Percentiles rank a stretch among this genome's conserved stretches.
These are phyloP conservation scores for Aleiodes testaceus DNA, from an alignment of 2,888 invertebrate genomes.

Conservation along the genomic window DNA sequence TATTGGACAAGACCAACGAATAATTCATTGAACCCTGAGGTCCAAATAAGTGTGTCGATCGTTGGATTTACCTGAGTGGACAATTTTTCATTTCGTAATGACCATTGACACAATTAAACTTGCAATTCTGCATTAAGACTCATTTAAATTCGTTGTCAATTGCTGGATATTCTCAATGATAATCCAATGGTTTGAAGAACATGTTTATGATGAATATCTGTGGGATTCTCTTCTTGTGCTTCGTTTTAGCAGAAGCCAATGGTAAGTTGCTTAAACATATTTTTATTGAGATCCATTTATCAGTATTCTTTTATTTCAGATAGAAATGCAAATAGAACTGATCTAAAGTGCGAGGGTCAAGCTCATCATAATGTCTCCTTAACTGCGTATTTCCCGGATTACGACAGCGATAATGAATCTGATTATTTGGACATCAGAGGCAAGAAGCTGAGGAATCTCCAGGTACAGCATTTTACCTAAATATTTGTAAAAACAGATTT, in stretches of 20 bases:
- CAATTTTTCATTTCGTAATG: constrained; percentile 16
- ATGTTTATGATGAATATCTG: constrained; percentile 9
- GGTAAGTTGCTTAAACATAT: not conserved
- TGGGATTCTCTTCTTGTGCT: not conserved
- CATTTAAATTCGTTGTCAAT: not conserved
- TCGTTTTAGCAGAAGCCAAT: constrained; percentile 44
- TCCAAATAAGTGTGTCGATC: constrained; percentile 24
- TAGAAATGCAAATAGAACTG: constrained; percentile 46
- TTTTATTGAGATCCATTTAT: too few relatives aligned
- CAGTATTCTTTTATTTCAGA: constrained; percentile 44
- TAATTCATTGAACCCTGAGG: constrained; percentile 22
- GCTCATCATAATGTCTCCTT: constrained; percentile 72
- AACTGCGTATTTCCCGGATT: constrained; percentile 75
- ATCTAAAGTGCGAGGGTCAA: constrained; percentile 71
- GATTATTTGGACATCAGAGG: constrained; percentile 72
- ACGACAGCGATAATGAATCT: constrained; percentile 69
- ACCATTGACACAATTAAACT: too few relatives aligned
- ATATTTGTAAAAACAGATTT: too few relatives aligned
- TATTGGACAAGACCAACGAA: constrained; percentile 7
- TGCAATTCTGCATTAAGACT: not conserved
- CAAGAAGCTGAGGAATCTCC: constrained; percentile 72
- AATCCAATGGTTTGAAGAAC: not conserved
- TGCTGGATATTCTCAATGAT: not conserved
- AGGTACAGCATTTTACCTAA: constrained; percentile 65
- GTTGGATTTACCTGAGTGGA: constrained; percentile 10